phyloP scores from a whole-genome alignment of 2,888 invertebrate species.

The Amorpha juglandis region DNA sequence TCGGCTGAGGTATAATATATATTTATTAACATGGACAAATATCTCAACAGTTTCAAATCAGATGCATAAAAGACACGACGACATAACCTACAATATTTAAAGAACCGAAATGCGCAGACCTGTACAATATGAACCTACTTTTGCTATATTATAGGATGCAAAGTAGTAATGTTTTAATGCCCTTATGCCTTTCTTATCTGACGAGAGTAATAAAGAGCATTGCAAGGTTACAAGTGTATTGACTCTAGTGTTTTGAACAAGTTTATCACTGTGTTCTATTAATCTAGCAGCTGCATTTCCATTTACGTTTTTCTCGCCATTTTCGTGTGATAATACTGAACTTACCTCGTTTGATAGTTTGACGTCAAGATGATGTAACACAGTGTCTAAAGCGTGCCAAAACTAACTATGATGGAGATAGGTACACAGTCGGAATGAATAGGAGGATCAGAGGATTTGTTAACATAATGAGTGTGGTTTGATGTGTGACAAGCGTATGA shows the following conservation, averaged over 20 bases:
- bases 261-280: conserved; percentile 74
- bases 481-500: not conserved
- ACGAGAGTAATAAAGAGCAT: conserved; percentile 78
- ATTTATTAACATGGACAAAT: not conserved
- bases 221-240: conserved; percentile 83
- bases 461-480: not conserved
- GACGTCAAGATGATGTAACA: conserved; percentile 79
- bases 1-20: not conserved
- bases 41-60: not conserved
- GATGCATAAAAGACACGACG: not conserved
- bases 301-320: conserved; percentile 48
- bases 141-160: conserved; percentile 44
- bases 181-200: conserved; percentile 81
- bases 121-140: conserved; percentile 18
- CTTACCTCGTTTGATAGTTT: conserved; percentile 64
- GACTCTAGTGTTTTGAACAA: conserved; percentile 79
- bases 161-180: conserved; percentile 74
- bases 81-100: not conserved
- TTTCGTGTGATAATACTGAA: conserved; percentile 53
- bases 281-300: conserved; percentile 65
- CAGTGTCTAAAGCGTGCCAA: conserved; percentile 67
- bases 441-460: not conserved
- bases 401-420: conserved; percentile 52
- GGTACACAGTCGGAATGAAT: conserved; percentile 43
- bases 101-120: not conserved